These are phyloP conservation scores for Melanostoma mellinum DNA, from an alignment of 2,888 invertebrate genomes.

Conservation along the genomic window DNA sequence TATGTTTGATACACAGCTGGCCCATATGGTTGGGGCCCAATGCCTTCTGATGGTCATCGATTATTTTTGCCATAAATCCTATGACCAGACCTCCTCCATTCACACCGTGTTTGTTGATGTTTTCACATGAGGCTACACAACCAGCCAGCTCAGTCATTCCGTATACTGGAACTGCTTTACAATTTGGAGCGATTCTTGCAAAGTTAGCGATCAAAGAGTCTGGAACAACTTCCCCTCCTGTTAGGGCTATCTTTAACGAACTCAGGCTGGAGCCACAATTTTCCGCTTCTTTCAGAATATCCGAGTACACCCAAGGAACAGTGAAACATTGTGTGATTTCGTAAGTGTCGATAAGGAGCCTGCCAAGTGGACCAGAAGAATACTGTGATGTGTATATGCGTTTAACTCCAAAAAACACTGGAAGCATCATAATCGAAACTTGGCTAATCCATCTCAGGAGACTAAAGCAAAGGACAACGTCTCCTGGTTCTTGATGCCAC, in stretches of 20 bases:
- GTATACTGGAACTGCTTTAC: conserved; percentile 54
- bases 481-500: conserved; percentile 50
- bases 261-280: conserved; percentile 36
- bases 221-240: conserved; percentile 67
- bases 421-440: conserved; percentile 61
- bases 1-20: conserved; percentile 52
- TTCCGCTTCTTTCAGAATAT: conserved; percentile 45
- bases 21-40: conserved; percentile 61
- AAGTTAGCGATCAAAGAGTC: conserved; percentile 35
- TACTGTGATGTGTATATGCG: conserved; percentile 64
- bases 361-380: conserved; percentile 29
- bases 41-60: conserved; percentile 48
- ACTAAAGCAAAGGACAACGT: conserved; percentile 64
- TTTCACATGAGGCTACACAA: conserved; percentile 57
- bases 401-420: conserved; percentile 60
- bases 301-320: conserved; percentile 58
- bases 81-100: conserved; percentile 59
- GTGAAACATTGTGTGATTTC: conserved; percentile 68
- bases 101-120: conserved; percentile 1
- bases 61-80: conserved; percentile 57
- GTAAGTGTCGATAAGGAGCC: conserved; percentile 47
- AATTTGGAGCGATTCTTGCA: conserved; percentile 37
- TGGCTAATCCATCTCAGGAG: conserved; percentile 73
- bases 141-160: conserved; percentile 72
- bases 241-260: conserved; percentile 56